Evolutionary conservation across 2,797 vertebrate species (phyloP).

Genomic region (Tadarida brasiliensis): DNA sequence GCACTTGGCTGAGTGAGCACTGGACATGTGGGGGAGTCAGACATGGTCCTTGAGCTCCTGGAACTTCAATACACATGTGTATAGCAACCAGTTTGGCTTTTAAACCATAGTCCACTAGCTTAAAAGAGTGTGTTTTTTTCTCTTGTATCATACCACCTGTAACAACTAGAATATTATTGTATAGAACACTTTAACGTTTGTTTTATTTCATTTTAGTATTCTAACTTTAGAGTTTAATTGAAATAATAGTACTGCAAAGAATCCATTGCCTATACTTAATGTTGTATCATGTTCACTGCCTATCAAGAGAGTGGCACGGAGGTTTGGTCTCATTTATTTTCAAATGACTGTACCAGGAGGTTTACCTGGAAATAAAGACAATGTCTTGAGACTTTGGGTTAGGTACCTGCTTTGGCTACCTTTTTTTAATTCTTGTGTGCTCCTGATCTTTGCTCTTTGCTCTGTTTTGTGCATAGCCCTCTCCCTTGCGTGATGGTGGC

Average conservation of each 20-base stretch:
- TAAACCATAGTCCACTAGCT: background rate
- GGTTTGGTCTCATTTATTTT: background rate
- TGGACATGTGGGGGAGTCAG: background rate
- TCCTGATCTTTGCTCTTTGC: background rate
- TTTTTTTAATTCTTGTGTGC: background rate
- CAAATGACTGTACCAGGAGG: background rate
- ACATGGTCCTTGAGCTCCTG: too few species aligned
- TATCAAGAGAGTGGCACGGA: background rate
- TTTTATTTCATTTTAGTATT: background rate
- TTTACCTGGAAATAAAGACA: background rate
- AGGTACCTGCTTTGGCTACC: accelerated
- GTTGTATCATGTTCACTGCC: accelerated
- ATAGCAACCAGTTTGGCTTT: background rate
- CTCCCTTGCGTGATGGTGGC: background rate
- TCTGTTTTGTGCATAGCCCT: accelerated
- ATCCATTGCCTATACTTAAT: background rate
- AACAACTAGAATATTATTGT: background rate
- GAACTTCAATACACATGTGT: accelerated
- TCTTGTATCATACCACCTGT: background rate
- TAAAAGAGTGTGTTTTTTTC: background rate
- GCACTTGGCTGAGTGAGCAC: background rate
- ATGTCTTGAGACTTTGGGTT: accelerated
- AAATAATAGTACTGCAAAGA: background rate
- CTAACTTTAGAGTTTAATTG: background rate
- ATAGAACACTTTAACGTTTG: background rate